Evolutionary conservation across 2,797 vertebrate species (phyloP).

Genomic region (Leptoclinus maculatus): DNA sequence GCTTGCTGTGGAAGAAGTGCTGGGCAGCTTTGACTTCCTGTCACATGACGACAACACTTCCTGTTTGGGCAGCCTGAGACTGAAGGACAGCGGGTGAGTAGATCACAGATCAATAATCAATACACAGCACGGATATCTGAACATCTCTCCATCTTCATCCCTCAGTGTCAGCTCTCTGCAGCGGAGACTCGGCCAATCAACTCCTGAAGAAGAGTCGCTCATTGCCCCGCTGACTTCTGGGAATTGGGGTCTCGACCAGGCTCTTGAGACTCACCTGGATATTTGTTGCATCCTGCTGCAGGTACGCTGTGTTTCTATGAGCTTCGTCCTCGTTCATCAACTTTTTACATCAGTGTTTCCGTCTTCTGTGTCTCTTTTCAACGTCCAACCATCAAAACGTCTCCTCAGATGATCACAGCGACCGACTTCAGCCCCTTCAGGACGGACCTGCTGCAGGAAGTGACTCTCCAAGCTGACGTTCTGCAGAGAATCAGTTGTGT

Average conservation of each 20-base stretch:
- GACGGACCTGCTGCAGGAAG: slow-evolving; percentile 78
- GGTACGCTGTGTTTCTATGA: slow-evolving; percentile 28
- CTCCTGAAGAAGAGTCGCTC: slow-evolving; percentile 66
- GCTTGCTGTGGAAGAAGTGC: slow-evolving; percentile 90
- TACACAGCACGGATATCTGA: accelerated
- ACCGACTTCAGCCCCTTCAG: slow-evolving; percentile 65
- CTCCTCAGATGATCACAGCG: slow-evolving; percentile 68
- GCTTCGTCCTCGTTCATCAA: background rate
- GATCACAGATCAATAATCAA: background rate
- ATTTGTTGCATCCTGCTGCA: slow-evolving; percentile 88
- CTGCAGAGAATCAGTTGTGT: slow-evolving; percentile 76
- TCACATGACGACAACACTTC: slow-evolving; percentile 87
- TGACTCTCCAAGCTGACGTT: slow-evolving; percentile 74
- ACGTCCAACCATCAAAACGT: background rate
- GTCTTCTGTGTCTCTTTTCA: background rate
- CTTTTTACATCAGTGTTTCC: background rate
- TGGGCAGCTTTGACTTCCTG: slow-evolving; percentile 95
- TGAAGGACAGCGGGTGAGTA: slow-evolving; percentile 85
- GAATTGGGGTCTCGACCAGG: slow-evolving; percentile 85
- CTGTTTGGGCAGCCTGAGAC: slow-evolving; percentile 84
- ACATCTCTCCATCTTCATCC: background rate
- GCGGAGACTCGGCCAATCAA: slow-evolving; percentile 59
- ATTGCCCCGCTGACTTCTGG: slow-evolving; percentile 84
- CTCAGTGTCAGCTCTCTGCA: slow-evolving; percentile 78
- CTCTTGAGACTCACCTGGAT: slow-evolving; percentile 88